Evolutionary conservation across 2,113 vertebrate genomes (phyloP), one percentile per base, ranked within the genome.

Genomic region (Australoheros scitulus): DNA sequence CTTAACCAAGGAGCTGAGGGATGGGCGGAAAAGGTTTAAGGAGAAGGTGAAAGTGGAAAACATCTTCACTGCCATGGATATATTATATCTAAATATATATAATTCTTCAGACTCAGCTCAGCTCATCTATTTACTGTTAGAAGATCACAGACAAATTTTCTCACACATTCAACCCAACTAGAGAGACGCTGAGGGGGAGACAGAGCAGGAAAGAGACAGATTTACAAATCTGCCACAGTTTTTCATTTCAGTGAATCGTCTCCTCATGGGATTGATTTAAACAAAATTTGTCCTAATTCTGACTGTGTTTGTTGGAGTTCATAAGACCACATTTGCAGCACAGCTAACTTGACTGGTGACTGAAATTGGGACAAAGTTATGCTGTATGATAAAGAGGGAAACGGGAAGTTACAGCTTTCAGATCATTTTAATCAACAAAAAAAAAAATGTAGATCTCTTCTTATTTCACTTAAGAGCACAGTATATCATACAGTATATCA

Each of bases 141-240:
- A 34, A 77, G 68, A 64, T 18, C 76, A 36, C 20, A 22, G 43
- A 56, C 22, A 77, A 36, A 36, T 84, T 18, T n/a, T 26, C 15
- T 86, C 79, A 64, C 78, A 55, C 47, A 32, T 55, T n/a, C 61
- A 77, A 17, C 17, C 61, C 68, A 52, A 72, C 70, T 18, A 56
- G 7, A 75, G 36, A 11, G 38, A 82, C 3, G 4, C 36, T 41
- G 5, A n/a, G 52, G 26, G 26, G 18, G 59, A 63, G 18, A 56
- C 10, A 76, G 20, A 78, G 15, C 24, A 5, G 4, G 22, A 61
- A n/a, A 36, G 24, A 59, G 43, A 22, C 6, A 6, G 70, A 72
- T 60, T 76, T 84, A 78, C 82, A 87, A 92, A 85, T 90, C 80
- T 77, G 77, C 86, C 77, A 76, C 77, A 83, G 78, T 80, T 80